Conservation (phyloP, 2,888 invertebrate genomes). For the Adelognathus sp. region DNA sequence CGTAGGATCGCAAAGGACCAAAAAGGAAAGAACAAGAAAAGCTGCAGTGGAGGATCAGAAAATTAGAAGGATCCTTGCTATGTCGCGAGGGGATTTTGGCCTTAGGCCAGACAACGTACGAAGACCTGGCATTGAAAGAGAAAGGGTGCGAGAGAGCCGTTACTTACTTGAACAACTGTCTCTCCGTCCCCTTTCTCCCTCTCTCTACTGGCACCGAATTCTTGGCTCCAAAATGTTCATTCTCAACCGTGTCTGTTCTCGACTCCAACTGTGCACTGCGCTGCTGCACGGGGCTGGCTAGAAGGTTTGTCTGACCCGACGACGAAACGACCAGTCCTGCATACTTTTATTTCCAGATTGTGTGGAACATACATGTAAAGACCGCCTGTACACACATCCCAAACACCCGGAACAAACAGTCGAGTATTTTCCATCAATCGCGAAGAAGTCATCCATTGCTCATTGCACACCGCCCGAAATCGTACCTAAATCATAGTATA, state of each 20-base stretch:
- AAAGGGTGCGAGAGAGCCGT: slow-evolving; percentile 5
- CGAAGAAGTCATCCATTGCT: not conserved
- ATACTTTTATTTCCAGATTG: slow-evolving; percentile 50
- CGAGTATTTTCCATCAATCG: slow-evolving; percentile 3
- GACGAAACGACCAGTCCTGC: slow-evolving; percentile 54
- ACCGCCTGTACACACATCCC: slow-evolving; percentile 3
- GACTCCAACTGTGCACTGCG: slow-evolving; percentile 14
- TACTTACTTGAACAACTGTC: slow-evolving; percentile 52
- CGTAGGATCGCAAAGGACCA: slow-evolving; percentile 24
- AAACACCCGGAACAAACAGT: slow-evolving; percentile 1
- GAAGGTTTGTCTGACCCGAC: slow-evolving; percentile 37
- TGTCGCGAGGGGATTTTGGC: slow-evolving; percentile 65
- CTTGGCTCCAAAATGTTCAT: slow-evolving; percentile 59
- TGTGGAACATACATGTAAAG: not conserved
- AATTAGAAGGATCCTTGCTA: slow-evolving; percentile 67
- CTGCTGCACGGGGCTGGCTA: slow-evolving; percentile 21
- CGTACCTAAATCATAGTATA: not conserved
- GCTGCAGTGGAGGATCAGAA: slow-evolving; percentile 53
- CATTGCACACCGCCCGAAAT: not conserved
- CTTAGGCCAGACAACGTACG: slow-evolving; percentile 59
- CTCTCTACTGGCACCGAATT: slow-evolving; percentile 57
- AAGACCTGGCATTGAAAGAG: slow-evolving; percentile 11
- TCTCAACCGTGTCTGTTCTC: slow-evolving; percentile 19
- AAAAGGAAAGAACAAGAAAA: slow-evolving; percentile 14
- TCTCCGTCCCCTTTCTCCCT: no score